Evolutionary conservation across 1,140 invertebrate genomes (phyloP).

Genomic region (Bombus soroeensis): DNA sequence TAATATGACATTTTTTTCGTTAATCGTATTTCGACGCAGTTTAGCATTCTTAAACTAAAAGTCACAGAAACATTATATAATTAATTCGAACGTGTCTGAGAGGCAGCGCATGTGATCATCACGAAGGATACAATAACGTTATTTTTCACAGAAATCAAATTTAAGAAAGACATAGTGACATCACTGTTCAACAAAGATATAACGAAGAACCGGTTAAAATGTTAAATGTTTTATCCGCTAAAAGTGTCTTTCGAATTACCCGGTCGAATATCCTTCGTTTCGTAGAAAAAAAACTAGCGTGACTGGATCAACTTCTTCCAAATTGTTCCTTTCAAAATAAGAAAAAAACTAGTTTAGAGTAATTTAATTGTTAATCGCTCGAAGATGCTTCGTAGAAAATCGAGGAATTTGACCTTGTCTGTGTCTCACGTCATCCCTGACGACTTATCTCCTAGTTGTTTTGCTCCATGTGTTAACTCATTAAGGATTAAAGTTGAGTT

Average conservation of each 20-base stretch:
- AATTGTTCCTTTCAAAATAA: too few species aligned
- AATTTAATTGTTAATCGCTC: too few species aligned
- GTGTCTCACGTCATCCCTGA: neutral
- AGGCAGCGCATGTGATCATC: neutral
- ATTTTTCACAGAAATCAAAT: neutral
- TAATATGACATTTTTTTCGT: too few species aligned
- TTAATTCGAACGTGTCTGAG: neutral
- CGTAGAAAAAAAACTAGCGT: too few species aligned
- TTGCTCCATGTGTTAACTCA: neutral
- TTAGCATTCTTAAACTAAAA: neutral
- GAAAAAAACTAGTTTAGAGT: too few species aligned
- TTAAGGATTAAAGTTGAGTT: too few species aligned
- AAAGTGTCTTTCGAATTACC: too few species aligned
- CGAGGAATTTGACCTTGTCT: constrained; percentile 13
- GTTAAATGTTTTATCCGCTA: too few species aligned
- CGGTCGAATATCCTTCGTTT: too few species aligned
- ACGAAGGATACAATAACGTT: neutral
- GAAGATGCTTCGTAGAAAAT: too few species aligned
- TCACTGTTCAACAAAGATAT: neutral
- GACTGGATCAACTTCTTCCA: too few species aligned
- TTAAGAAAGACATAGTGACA: neutral
- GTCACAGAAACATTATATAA: neutral
- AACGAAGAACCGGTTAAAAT: too few species aligned
- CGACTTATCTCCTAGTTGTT: neutral
- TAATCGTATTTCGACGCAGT: neutral